phyloP scores from a whole-genome alignment of 2,888 invertebrate species.

The Emesis russula region DNA sequence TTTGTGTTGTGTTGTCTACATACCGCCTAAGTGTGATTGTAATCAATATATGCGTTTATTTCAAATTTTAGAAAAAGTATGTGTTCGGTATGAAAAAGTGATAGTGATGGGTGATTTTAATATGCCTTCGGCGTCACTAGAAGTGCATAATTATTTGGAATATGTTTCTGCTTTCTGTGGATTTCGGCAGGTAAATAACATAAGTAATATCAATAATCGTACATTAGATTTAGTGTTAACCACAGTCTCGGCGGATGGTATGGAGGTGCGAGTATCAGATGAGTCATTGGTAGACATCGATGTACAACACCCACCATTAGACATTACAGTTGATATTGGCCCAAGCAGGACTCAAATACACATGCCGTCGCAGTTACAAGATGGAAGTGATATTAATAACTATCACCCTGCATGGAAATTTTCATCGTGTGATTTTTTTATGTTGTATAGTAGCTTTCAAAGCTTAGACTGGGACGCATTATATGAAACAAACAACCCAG shows the following conservation, averaged over 20 bases:
- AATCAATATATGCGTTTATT: conserved; percentile 1
- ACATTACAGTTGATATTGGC: no score
- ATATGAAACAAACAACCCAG: not conserved
- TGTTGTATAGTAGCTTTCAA: not conserved
- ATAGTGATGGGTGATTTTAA: conserved; percentile 49
- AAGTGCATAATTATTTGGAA: conserved; percentile 49
- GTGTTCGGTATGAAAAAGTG: conserved; percentile 51
- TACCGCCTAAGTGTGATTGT: not conserved
- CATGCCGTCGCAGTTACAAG: no score
- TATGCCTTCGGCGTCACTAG: conserved; percentile 39
- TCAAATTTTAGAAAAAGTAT: conserved; percentile 53
- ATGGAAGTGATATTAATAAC: conserved; percentile 44
- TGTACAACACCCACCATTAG: not conserved
- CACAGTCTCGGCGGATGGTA: not conserved
- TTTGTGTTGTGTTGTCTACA: conserved; percentile 31
- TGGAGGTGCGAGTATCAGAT: conserved; percentile 7
- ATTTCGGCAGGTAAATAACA: conserved; percentile 57
- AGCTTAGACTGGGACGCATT: not conserved
- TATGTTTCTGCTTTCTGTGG: conserved; percentile 57
- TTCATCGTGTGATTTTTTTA: not conserved
- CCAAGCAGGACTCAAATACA: not conserved
- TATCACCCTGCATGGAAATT: not conserved
- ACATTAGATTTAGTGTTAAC: conserved; percentile 45
- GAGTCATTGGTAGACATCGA: not conserved
- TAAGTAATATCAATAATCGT: conserved; percentile 55